phyloP scores from a whole-genome alignment of 2,113 vertebrate species.

The Sciurus niger region DNA sequence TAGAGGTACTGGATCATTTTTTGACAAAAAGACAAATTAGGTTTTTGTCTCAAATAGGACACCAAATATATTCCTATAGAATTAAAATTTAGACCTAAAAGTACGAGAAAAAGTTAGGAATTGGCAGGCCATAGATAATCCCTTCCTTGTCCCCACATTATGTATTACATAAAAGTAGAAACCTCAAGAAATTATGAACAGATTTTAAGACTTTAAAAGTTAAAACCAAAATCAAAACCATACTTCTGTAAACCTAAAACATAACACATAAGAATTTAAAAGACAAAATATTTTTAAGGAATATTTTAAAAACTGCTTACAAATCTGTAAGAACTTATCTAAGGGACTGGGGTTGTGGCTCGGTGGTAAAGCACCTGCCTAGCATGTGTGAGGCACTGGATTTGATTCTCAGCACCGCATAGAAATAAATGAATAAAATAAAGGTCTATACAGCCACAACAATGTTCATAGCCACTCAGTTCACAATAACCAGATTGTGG shows the following conservation, averaged over 20 bases:
- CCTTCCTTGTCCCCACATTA: background rate
- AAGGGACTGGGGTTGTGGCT: background rate
- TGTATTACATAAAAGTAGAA: background rate
- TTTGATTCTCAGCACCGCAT: no score
- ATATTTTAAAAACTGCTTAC: slow-evolving; percentile 13
- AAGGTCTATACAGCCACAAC: no score
- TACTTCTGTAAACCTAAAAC: background rate
- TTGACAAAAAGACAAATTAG: slow-evolving; percentile 48
- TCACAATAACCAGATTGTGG: no score
- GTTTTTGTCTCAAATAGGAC: slow-evolving; percentile 38
- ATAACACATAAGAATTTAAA: background rate
- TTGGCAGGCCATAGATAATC: background rate
- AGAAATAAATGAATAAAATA: no score
- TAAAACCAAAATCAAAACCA: slow-evolving; percentile 1
- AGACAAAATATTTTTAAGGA: slow-evolving; percentile 3
- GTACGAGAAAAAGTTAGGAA: slow-evolving; percentile 29
- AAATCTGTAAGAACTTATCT: background rate
- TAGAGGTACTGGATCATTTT: background rate
- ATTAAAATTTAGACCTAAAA: slow-evolving; percentile 49
- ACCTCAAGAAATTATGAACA: slow-evolving; percentile 9
- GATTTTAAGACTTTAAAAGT: slow-evolving; percentile 27
- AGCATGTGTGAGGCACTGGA: no score
- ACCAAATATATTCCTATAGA: slow-evolving; percentile 31
- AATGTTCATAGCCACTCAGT: no score
- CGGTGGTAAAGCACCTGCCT: no score